Evolutionary conservation across 1,140 invertebrate species (phyloP).

Genomic region (Cotesia typhae): DNA sequence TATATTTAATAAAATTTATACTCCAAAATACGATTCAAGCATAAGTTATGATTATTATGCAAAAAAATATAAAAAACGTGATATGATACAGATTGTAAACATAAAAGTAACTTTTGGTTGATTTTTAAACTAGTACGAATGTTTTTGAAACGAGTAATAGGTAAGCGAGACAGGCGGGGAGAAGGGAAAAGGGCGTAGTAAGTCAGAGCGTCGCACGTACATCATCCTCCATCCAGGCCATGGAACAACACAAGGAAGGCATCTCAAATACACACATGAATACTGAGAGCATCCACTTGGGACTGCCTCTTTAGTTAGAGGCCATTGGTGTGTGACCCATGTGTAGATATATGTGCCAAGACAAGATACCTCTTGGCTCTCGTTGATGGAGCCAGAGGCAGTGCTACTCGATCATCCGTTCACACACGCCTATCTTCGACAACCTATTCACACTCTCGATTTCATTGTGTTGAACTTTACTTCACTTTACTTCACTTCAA

Average conservation of each 20-base stretch:
- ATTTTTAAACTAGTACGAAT: constrained; percentile 43
- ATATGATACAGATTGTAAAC: neutral
- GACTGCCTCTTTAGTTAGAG: constrained; percentile 57
- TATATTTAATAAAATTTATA: neutral
- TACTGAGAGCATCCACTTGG: constrained; percentile 53
- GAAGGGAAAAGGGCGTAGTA: constrained; percentile 65
- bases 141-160: constrained; percentile 62
- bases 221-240: constrained; percentile 63
- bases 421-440: constrained; percentile 49
- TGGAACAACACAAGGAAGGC: constrained; percentile 54
- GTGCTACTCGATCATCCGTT: constrained; percentile 50
- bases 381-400: constrained; percentile 38
- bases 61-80: neutral
- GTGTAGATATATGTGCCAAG: constrained; percentile 12
- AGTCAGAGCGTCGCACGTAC: constrained; percentile 62
- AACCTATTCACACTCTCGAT: constrained; percentile 33
- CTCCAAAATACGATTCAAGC: no score
- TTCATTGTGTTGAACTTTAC: constrained; percentile 36
- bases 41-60: no score
- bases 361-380: constrained; percentile 23
- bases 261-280: constrained; percentile 11
- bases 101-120: neutral
- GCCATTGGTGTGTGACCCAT: constrained; percentile 42
- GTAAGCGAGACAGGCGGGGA: constrained; percentile 53
- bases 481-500: no score